A percentile compares a stretch with the other conserved stretches of the same genome.
These are phyloP conservation scores for Lota lota DNA, from an alignment of 2,113 vertebrate species.

Conservation along the genomic window DNA sequence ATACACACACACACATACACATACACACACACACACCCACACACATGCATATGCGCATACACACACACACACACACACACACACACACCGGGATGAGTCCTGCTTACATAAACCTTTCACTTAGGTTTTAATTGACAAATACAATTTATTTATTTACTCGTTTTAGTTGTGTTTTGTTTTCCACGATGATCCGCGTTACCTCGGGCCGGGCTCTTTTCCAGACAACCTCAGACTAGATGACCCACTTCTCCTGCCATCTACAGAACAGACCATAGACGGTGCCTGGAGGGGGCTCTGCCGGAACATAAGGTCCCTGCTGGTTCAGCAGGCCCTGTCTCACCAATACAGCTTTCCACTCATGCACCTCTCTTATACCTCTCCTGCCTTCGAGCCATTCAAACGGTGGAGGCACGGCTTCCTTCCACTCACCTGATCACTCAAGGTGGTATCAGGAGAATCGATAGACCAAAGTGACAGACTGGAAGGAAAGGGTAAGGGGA, in stretches of 20 bases:
- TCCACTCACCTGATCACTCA: slow-evolving; percentile 63
- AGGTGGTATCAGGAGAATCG: slow-evolving; percentile 60
- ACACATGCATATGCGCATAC: too few species aligned
- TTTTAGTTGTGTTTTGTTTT: background rate
- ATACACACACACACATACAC: too few species aligned
- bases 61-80: too few species aligned
- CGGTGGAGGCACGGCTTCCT: slow-evolving; percentile 34
- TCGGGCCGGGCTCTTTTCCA: slow-evolving; percentile 25
- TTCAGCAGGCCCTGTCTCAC: slow-evolving; percentile 50
- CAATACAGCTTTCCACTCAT: slow-evolving; percentile 15
- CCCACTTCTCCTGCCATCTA: slow-evolving; percentile 55
- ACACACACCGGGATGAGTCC: slow-evolving; percentile 23
- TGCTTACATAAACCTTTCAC: slow-evolving; percentile 36
- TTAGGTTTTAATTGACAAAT: background rate
- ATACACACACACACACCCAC: too few species aligned
- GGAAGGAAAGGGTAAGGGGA: slow-evolving; percentile 33
- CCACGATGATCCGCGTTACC: slow-evolving; percentile 11
- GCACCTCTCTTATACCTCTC: slow-evolving; percentile 1
- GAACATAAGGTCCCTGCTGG: slow-evolving; percentile 62
- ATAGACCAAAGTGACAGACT: slow-evolving; percentile 56
- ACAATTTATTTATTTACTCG: background rate
- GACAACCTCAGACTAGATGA: slow-evolving; percentile 55
- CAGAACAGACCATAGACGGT: slow-evolving; percentile 54
- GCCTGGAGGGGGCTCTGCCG: slow-evolving; percentile 51
- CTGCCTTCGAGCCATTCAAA: background rate